Conservation (phyloP, 1,140 invertebrate genomes). For the Theocolax elegans region DNA sequence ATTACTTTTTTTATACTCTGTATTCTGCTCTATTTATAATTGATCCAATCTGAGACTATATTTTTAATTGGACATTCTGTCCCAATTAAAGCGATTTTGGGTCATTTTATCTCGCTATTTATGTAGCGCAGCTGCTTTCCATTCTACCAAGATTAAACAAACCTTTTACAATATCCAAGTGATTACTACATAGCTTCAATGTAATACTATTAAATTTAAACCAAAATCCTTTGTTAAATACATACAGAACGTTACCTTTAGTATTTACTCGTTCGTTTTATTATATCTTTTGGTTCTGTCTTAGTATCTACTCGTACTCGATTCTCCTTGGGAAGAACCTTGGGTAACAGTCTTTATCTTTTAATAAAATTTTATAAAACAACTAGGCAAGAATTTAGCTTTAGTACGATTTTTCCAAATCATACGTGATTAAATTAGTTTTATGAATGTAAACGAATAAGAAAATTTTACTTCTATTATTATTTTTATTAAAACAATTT, state of each 20-base stretch:
- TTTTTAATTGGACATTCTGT: not conserved
- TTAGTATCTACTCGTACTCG: not conserved
- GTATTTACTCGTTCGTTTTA: constrained; percentile 13
- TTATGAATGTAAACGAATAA: not conserved
- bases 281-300: constrained; percentile 2
- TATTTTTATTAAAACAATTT: no score
- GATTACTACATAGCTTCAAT: no score
- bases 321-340: not conserved
- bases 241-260: no score
- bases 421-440: no score
- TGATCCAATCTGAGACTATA: not conserved
- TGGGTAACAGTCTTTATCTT: constrained; percentile 20
- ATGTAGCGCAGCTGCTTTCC: no score
- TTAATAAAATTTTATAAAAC: constrained; percentile 41
- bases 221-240: no score
- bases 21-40: not conserved
- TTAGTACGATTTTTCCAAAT: constrained; percentile 7
- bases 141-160: no score
- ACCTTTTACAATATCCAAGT: no score
- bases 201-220: no score
- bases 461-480: no score
- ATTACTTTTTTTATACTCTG: not conserved
- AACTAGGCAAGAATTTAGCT: not conserved
- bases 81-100: constrained; percentile 14
- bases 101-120: no score